Evolutionary conservation across 53 echinoderm and acorn worm species (phyloP).

Genomic region (Astropecten irregularis): DNA sequence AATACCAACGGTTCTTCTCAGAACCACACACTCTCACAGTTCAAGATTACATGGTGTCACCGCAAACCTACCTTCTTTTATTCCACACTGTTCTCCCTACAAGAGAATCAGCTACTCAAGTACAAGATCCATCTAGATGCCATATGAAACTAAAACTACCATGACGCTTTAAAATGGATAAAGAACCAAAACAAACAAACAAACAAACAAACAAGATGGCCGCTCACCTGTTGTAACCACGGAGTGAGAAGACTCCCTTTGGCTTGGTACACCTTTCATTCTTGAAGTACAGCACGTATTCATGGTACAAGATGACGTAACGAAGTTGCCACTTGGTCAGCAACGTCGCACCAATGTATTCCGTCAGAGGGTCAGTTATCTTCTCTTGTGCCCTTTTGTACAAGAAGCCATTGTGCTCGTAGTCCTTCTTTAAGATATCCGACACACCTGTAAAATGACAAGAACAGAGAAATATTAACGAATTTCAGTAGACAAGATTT

Average conservation of each 20-base stretch:
- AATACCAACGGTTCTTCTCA: no score
- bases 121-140: no score
- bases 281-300: conserved; percentile 85
- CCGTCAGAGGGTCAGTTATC: conserved; percentile 55
- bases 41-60: no score
- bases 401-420: conserved; percentile 80
- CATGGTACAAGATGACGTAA: conserved; percentile 85
- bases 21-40: no score
- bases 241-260: conserved; percentile 81
- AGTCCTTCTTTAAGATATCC: conserved; percentile 54
- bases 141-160: no score
- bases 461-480: background rate
- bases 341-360: conserved; percentile 6
- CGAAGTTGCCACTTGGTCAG: conserved; percentile 86
- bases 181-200: no score
- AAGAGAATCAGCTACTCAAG: no score
- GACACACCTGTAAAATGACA: conserved; percentile 45
- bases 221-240: conserved; percentile 89
- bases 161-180: no score
- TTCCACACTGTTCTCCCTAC: no score
- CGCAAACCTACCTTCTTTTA: no score
- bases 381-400: conserved; percentile 87
- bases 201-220: no score
- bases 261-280: conserved; percentile 75
- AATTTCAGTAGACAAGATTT: background rate